Conservation (phyloP, 2,113 vertebrate genomes). For the Vicugna pacos region DNA sequence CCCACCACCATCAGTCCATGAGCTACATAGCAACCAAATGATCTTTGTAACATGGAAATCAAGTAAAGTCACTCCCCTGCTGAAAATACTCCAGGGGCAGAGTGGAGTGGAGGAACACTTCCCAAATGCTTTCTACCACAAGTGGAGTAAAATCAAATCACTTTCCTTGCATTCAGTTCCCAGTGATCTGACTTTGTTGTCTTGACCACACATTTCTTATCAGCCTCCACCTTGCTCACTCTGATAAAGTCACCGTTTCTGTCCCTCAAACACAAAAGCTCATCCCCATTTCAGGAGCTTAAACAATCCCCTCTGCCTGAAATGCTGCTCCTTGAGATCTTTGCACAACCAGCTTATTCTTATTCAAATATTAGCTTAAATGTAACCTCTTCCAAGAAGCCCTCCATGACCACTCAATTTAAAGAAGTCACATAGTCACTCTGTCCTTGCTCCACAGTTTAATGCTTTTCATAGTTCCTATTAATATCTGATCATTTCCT, state of each 20-base stretch:
- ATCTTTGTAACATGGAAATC: background rate
- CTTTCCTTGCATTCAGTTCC: background rate
- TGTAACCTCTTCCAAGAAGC: background rate
- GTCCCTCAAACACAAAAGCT: background rate
- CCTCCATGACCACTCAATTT: background rate
- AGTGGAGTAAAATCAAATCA: background rate
- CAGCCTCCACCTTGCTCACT: background rate
- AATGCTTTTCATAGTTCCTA: background rate
- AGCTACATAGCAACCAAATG: background rate
- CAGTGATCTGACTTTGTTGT: background rate
- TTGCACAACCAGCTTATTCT: background rate
- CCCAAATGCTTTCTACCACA: background rate
- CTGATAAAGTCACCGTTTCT: background rate
- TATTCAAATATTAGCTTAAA: background rate
- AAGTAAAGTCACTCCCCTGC: background rate
- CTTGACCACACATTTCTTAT: background rate
- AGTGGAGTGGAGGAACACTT: background rate
- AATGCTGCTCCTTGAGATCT: background rate
- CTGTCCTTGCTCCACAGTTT: background rate
- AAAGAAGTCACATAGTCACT: background rate
- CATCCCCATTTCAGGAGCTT: background rate
- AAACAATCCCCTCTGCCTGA: background rate
- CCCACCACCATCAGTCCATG: background rate
- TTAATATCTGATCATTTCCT: background rate
- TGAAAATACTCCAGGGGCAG: background rate